Evolutionary conservation across 2,113 vertebrate species (phyloP).

Genomic region (Cygnus buccinator): DNA sequence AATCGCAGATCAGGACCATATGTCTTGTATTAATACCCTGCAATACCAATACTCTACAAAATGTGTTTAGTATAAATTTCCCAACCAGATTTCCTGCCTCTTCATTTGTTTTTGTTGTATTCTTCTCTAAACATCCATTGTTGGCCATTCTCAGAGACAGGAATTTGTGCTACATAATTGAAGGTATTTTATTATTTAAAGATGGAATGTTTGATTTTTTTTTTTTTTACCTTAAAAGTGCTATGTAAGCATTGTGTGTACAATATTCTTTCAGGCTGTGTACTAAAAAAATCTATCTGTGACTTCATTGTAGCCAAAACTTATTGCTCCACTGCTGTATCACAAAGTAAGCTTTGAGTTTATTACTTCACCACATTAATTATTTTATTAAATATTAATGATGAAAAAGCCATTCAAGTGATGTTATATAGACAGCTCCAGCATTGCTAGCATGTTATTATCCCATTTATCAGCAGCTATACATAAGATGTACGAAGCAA

Average conservation of each 20-base stretch:
- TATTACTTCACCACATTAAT: slow-evolving; percentile 66
- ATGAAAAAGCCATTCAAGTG: slow-evolving; percentile 47
- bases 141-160: background rate
- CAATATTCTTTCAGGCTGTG: slow-evolving; percentile 34
- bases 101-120: background rate
- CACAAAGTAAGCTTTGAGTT: slow-evolving; percentile 42
- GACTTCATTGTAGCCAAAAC: slow-evolving; percentile 53
- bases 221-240: slow-evolving; percentile 13
- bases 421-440: slow-evolving; percentile 26
- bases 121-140: background rate
- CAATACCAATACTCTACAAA: background rate
- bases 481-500: background rate
- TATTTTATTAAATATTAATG: slow-evolving; percentile 80
- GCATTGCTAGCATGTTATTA: slow-evolving; percentile 41
- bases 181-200: slow-evolving; percentile 21
- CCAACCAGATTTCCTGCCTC: background rate
- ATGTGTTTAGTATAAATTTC: background rate
- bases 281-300: slow-evolving; percentile 24
- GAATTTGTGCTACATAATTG: background rate
- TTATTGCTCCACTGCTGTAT: background rate
- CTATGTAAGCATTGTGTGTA: slow-evolving; percentile 9
- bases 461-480: slow-evolving; percentile 35
- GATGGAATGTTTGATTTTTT: background rate
- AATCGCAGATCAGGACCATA: background rate
- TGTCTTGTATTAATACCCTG: background rate